Base-by-base conservation (phyloP, 2,888 invertebrate species). In the Acanthosepion pharaonis region DNA sequence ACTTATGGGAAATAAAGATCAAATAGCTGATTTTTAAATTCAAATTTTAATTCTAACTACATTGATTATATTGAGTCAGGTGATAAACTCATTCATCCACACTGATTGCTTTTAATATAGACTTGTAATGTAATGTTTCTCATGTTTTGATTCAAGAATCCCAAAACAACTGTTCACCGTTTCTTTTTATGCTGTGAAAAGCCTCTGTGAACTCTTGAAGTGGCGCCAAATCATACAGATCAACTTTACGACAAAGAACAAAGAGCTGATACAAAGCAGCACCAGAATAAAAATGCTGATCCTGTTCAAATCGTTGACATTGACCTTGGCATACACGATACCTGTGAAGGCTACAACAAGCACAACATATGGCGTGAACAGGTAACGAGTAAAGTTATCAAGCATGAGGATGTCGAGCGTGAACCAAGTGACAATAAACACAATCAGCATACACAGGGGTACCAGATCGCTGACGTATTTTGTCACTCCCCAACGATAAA, bases 351-450 rank as follows among this genome's bases (percentile, higher is more conserved):
- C 96, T 20, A 96, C 94, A 15, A 96, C 94, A 28, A 96, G 49
- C 93, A 96, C 96, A n/a, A 96, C 93, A 95, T 96, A 96, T 0
- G 96, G 96, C 20, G 95, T 96, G 94, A 96, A 94, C 25, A 95
- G 94, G 95, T 96, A 96, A 23, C 96, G 95, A n/a, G 95, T 94
- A 93, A 95, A 95, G 92, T 95, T 95, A 95, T 96, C 96, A 42
- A 96, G 95, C 78, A 96, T 94, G 91, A 96, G 95, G 91, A 95
- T 95, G 94, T 96, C 96, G n/a, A 96, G 94, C 9, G 95, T 94
- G 94, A 96, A 96, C 96, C 96, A 96, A 93, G 95, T 94, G 42
- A 96, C 91, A 91, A 96, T 95, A 91, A 95, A 95, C 18, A 95
- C 95, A 33, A 95, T 95, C 91, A 96, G 95, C 53, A 96, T 95